Percentiles rank a stretch among this genome's conserved stretches.
Conservation (phyloP, 1,140 invertebrate genomes). For the Drosophila gunungcola region DNA sequence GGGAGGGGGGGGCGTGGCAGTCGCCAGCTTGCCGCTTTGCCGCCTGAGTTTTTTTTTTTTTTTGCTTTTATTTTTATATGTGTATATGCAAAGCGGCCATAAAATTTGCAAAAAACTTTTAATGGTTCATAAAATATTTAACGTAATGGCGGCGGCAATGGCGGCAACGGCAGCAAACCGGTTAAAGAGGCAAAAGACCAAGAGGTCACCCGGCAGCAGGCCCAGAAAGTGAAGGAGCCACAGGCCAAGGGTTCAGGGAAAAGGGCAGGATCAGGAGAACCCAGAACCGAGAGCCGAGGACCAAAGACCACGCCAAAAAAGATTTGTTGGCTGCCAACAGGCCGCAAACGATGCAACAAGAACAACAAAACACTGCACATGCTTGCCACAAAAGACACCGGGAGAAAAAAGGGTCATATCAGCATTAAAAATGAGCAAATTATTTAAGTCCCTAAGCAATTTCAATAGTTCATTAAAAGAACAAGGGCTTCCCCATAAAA, state of each 20-base stretch:
- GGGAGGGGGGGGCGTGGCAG: conserved; percentile 10
- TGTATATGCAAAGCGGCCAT: conserved; percentile 80
- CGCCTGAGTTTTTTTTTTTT: conserved; percentile 12
- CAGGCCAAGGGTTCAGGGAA: conserved; percentile 20
- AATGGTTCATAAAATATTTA: conserved; percentile 84
- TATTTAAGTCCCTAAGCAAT: no score
- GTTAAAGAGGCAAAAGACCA: conserved; percentile 69
- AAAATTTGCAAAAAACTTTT: conserved; percentile 82
- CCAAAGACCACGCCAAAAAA: conserved; percentile 41
- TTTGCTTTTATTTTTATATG: conserved; percentile 43
- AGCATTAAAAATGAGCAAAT: no score
- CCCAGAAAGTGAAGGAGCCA: conserved; percentile 17
- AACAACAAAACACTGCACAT: conserved; percentile 46
- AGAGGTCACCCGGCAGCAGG: conserved; percentile 51
- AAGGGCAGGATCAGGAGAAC: conserved; percentile 5
- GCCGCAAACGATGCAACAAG: conserved; percentile 66
- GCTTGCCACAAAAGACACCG: conserved; percentile 28
- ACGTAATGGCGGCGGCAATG: conserved; percentile 66
- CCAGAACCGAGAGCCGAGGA: neutral
- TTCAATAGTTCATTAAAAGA: no score
- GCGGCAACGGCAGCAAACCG: conserved; percentile 38
- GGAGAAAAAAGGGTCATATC: neutral
- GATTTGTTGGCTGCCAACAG: conserved; percentile 76
- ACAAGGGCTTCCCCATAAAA: no score
- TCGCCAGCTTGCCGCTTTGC: conserved; percentile 57